Evolutionary conservation across 1,140 invertebrate species (phyloP).

Genomic region (Samia ricini): DNA sequence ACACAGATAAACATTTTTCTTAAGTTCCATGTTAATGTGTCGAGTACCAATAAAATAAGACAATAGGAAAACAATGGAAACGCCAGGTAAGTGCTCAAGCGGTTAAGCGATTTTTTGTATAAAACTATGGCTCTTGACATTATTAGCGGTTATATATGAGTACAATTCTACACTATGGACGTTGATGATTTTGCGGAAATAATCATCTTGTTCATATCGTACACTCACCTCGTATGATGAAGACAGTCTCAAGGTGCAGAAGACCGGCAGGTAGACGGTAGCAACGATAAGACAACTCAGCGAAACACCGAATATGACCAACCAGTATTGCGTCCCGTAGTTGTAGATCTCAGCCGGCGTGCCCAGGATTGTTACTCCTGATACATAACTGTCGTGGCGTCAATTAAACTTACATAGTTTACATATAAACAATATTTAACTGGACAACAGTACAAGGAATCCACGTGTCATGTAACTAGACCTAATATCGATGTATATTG

Average conservation of each 20-base stretch:
- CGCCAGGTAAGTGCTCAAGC: no score
- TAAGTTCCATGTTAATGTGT: no score
- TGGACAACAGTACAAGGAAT: not conserved
- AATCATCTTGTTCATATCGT: no score
- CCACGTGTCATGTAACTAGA: not conserved
- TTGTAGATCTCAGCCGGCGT: constrained; percentile 93
- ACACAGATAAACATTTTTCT: no score
- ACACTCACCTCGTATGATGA: constrained; percentile 88
- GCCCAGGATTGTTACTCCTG: constrained; percentile 92
- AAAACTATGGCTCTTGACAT: no score
- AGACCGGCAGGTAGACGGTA: constrained; percentile 90
- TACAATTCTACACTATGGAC: no score
- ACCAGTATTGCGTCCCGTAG: constrained; percentile 89
- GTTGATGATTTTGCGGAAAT: no score
- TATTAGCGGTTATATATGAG: no score
- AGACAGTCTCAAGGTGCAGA: constrained; percentile 86
- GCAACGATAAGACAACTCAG: constrained; percentile 84
- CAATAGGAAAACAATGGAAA: no score
- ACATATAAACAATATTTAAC: not conserved
- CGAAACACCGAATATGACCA: constrained; percentile 83
- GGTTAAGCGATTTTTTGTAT: no score
- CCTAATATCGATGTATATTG: no score
- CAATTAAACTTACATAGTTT: not conserved
- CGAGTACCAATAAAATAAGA: no score
- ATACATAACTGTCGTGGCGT: constrained; percentile 82